phyloP scores from a whole-genome alignment of 2,797 vertebrate genomes.

The Catharus ustulatus region DNA sequence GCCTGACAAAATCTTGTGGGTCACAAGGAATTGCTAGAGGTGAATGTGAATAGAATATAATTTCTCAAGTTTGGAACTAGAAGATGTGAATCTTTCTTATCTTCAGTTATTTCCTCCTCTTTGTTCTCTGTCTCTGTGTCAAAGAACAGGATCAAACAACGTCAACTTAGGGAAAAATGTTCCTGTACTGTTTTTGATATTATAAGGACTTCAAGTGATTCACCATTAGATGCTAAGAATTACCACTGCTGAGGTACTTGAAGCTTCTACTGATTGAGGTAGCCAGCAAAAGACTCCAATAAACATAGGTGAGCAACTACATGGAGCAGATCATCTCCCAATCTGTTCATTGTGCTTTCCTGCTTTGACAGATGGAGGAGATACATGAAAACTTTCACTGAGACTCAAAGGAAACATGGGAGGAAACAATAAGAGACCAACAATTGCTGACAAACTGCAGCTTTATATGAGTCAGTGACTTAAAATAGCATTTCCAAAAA shows the following conservation, averaged over 20 bases:
- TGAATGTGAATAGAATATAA: neutral
- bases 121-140: neutral
- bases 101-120: neutral
- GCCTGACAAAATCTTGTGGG: neutral
- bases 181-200: neutral
- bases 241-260: neutral
- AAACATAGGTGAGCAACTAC: rapidly evolving
- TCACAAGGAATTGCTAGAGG: neutral
- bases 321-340: neutral
- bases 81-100: neutral
- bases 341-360: neutral
- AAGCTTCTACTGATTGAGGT: neutral
- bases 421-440: neutral
- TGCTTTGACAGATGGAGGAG: neutral
- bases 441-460: neutral
- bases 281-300: neutral
- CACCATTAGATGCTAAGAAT: neutral
- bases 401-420: neutral
- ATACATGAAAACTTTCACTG: neutral
- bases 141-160: neutral
- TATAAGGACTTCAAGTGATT: neutral
- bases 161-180: neutral
- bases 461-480: neutral
- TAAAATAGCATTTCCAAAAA: neutral
- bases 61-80: neutral